phyloP scores from a whole-genome alignment of 2,797 vertebrate genomes.

The Gobionotothen gibberifrons region DNA sequence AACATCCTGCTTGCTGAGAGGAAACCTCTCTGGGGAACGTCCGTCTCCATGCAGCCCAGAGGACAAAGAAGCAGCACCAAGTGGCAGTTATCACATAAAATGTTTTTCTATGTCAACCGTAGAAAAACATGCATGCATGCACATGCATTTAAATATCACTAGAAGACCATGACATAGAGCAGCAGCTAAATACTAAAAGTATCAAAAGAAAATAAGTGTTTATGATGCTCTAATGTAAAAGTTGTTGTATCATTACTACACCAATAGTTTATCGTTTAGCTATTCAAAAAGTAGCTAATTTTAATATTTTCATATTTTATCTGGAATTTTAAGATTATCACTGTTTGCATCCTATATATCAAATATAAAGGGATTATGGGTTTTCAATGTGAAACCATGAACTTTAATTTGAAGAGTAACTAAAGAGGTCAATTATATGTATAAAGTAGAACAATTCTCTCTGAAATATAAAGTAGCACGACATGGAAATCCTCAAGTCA shows the following conservation, averaged over 20 bases:
- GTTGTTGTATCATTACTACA: not conserved
- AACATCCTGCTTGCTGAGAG: not conserved
- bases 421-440: not conserved
- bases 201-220: not conserved
- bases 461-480: too few species aligned
- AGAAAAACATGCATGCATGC: not conserved
- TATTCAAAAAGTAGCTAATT: not conserved
- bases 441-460: too few species aligned
- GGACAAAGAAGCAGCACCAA: too few species aligned
- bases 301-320: not conserved
- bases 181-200: not conserved
- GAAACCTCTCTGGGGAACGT: not conserved
- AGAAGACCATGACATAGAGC: not conserved
- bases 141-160: not conserved
- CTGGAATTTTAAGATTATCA: not conserved
- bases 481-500: not conserved
- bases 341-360: not conserved
- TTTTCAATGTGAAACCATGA: not conserved
- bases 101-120: not conserved
- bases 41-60: too few species aligned
- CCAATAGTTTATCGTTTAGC: not conserved
- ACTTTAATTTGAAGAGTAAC: not conserved
- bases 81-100: not conserved
- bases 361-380: not conserved
- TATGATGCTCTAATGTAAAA: not conserved